Percentiles rank a stretch among this genome's conserved stretches.
Evolutionary conservation across 2,113 vertebrate species (phyloP).

Genomic region (Oryzias woworae): DNA sequence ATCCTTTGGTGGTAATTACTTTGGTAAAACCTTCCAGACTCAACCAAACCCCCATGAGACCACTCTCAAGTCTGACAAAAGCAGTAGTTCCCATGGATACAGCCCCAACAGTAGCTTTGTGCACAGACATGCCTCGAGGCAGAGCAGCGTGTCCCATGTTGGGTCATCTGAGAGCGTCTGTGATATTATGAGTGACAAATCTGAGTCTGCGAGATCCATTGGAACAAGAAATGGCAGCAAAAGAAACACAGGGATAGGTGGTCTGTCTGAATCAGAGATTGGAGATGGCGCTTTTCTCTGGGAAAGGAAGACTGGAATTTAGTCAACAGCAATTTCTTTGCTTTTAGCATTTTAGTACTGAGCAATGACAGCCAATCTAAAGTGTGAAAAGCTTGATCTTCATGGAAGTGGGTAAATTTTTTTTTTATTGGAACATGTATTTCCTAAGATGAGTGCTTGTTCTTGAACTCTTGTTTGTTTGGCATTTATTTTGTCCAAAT

Average conservation of each 20-base stretch:
- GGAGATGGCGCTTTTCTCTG: conserved; percentile 8
- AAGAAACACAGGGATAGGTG: conserved; percentile 8
- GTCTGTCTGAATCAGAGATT: conserved; percentile 43
- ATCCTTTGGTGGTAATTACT: conserved; percentile 30
- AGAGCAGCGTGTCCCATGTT: conserved; percentile 38
- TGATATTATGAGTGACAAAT: conserved; percentile 51
- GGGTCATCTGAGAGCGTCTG: conserved; percentile 33
- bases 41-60: conserved; percentile 4
- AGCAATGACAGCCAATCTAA: background rate
- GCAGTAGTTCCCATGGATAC: conserved; percentile 43
- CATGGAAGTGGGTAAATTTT: background rate
- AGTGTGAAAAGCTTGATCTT: background rate
- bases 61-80: conserved; percentile 39
- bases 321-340: no score
- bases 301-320: conserved; percentile 18
- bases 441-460: no score
- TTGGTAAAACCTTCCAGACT: conserved; percentile 31
- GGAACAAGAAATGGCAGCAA: conserved; percentile 16
- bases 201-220: conserved; percentile 38
- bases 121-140: conserved; percentile 23
- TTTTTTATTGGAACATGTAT: no score
- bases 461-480: no score
- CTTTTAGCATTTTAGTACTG: background rate
- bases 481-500: no score
- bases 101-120: conserved; percentile 36